These are phyloP conservation scores for Lanistes nyassanus DNA, from an alignment of 1,140 invertebrate genomes.

Conservation along the genomic window DNA sequence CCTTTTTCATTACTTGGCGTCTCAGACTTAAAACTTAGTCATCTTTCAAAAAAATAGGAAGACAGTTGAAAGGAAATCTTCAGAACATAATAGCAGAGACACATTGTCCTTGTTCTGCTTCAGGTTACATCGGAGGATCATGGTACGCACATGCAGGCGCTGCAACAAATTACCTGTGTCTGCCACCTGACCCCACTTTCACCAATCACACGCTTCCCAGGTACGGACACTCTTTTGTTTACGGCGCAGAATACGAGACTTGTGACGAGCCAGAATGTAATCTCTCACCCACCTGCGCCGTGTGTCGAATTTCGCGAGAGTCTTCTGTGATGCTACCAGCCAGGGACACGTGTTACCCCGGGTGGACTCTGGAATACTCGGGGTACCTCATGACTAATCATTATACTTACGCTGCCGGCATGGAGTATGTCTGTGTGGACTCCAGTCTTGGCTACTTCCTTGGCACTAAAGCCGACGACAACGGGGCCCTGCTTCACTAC, in stretches of 20 bases:
- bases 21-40: too few species aligned
- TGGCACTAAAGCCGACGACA: neutral
- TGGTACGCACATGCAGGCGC: constrained; percentile 19
- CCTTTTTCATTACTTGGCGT: too few species aligned
- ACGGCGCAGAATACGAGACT: constrained; percentile 34
- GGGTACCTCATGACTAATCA: constrained; percentile 41
- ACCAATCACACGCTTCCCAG: constrained; percentile 24
- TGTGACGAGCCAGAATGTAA: constrained; percentile 33
- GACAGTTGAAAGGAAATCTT: too few species aligned
- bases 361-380: constrained; percentile 38
- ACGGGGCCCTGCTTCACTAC: neutral
- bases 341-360: constrained; percentile 29
- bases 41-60: too few species aligned
- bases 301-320: constrained; percentile 28
- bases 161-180: constrained; percentile 12
- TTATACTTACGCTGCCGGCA: neutral
- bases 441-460: neutral
- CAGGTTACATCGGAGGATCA: constrained; percentile 13
- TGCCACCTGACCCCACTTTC: constrained; percentile 26
- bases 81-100: too few species aligned
- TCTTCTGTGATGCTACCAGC: constrained; percentile 42
- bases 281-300: neutral
- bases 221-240: constrained; percentile 4
- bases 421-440: neutral
- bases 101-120: too few species aligned